phyloP scores from a whole-genome alignment of 2,113 vertebrate genomes.

The Pangasianodon gigas region DNA sequence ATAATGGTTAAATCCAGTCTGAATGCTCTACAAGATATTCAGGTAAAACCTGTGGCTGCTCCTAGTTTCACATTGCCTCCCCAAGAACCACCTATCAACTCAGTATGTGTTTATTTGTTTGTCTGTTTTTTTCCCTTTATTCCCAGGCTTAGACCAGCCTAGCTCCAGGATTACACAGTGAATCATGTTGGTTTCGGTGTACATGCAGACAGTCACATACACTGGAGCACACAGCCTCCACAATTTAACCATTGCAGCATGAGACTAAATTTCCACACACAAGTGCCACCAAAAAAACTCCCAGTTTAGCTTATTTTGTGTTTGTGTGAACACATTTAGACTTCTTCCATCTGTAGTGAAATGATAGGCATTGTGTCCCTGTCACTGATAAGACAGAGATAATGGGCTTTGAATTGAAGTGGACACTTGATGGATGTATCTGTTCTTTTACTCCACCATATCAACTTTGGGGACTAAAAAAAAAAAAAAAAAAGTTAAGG shows the following conservation, averaged over 20 bases:
- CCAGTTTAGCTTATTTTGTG: constrained; percentile 40
- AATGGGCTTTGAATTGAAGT: constrained; percentile 20
- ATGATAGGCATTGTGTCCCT: constrained; percentile 59
- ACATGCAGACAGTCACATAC: constrained; percentile 17
- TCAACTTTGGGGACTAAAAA: neutral
- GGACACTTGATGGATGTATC: constrained; percentile 16
- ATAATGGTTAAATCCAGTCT: neutral
- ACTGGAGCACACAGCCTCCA: neutral
- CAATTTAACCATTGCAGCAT: neutral
- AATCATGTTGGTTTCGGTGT: neutral
- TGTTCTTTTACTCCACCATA: neutral
- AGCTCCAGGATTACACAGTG: neutral
- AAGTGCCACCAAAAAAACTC: neutral
- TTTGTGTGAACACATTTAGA: constrained; percentile 9
- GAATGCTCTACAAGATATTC: constrained; percentile 8
- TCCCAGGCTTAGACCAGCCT: constrained; percentile 18
- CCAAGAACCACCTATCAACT: neutral
- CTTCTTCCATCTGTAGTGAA: constrained; percentile 56
- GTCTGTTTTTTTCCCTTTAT: constrained; percentile 1
- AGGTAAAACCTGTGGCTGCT: constrained; percentile 16
- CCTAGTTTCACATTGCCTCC: constrained; percentile 24
- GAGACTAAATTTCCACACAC: neutral
- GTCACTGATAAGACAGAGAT: constrained; percentile 3
- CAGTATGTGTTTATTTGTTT: neutral
- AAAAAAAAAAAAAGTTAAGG: neutral